phyloP scores from a whole-genome alignment of 2,797 vertebrate genomes.

The Chrysolophus pictus region DNA sequence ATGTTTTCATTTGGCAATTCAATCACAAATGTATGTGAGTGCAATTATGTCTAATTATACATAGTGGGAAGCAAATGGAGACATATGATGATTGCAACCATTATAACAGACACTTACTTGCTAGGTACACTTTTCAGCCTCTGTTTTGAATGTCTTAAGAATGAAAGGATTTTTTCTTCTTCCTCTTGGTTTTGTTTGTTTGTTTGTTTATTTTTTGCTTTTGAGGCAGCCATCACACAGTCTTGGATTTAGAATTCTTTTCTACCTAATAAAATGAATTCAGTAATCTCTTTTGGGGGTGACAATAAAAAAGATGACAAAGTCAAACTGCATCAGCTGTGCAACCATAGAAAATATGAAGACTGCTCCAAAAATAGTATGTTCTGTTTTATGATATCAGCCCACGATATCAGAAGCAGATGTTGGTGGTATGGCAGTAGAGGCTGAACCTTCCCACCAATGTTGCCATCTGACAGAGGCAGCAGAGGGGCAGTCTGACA shows the following conservation, averaged over 20 bases:
- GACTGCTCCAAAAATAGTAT: neutral
- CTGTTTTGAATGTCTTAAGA: neutral
- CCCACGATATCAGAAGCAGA: neutral
- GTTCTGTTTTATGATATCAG: neutral
- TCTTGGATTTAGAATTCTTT: neutral
- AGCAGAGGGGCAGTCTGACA: neutral
- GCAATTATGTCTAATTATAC: constrained; percentile 12
- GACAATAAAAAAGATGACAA: neutral
- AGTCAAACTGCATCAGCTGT: neutral
- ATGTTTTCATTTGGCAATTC: neutral
- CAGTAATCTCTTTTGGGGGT: neutral
- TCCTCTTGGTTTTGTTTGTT: too few relatives aligned
- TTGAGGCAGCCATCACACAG: neutral
- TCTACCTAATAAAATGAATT: neutral
- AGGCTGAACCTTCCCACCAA: neutral
- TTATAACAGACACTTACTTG: neutral
- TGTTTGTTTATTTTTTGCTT: neutral
- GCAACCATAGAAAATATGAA: neutral
- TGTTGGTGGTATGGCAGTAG: neutral
- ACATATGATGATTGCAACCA: neutral
- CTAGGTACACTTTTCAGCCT: neutral
- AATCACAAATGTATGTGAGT: neutral
- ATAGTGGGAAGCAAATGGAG: constrained; percentile 1
- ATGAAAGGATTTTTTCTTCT: neutral
- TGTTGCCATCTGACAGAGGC: neutral